Percentiles rank a stretch among this genome's conserved stretches.
Conservation (phyloP, 2,797 vertebrate species). For the Lutjanus argentimaculatus region DNA sequence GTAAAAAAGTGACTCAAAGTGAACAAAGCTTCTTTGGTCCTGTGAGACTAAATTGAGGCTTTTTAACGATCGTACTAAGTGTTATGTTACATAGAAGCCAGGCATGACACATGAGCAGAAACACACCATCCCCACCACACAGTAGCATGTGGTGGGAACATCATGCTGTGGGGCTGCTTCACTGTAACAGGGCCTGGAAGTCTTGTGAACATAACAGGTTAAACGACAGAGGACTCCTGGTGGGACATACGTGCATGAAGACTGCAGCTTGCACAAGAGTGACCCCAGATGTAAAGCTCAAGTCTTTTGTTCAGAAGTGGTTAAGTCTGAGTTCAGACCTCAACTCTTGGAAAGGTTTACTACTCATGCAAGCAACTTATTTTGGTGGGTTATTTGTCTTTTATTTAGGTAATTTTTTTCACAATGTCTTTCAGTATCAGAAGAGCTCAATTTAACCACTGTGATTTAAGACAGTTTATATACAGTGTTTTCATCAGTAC, state of each 20-base stretch:
- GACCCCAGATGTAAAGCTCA: background rate
- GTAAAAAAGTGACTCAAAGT: background rate
- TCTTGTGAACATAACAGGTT: background rate
- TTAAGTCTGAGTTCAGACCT: background rate
- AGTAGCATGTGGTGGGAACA: background rate
- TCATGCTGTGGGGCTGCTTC: background rate
- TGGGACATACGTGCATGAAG: background rate
- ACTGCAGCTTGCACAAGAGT: background rate
- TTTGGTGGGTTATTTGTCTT: background rate
- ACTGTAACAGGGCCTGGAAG: background rate
- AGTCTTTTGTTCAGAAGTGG: background rate
- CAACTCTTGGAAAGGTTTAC: background rate
- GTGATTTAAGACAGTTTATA: no score
- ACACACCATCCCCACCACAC: background rate
- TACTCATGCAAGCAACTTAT: background rate
- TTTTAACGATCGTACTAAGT: conserved; percentile 7
- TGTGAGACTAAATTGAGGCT: background rate
- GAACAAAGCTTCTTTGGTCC: background rate
- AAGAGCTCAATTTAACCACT: background rate
- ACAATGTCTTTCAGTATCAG: background rate
- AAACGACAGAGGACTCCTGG: background rate
- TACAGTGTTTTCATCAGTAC: background rate
- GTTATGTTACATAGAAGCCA: background rate
- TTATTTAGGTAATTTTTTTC: background rate
- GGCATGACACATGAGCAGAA: background rate